phyloP scores from a whole-genome alignment of 2,113 vertebrate species.

The Corapipo altera region DNA sequence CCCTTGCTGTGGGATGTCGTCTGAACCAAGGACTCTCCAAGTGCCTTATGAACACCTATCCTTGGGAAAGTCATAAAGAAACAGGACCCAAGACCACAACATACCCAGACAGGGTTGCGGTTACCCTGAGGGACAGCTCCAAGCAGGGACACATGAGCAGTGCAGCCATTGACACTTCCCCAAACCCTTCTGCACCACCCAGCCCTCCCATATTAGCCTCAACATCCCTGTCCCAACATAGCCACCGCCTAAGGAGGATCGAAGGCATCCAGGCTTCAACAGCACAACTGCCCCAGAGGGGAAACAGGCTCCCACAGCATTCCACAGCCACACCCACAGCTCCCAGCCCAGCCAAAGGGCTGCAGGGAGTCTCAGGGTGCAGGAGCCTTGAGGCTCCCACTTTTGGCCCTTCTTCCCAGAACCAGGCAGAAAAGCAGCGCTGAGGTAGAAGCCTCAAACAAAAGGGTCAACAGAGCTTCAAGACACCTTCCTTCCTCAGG shows the following conservation, averaged over 20 bases:
- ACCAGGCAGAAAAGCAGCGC: not conserved
- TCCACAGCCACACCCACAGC: not conserved
- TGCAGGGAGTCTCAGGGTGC: not conserved
- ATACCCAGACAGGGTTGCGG: not conserved
- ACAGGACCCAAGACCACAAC: not conserved
- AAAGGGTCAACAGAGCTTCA: not conserved
- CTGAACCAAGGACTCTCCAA: not conserved
- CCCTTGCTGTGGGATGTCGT: not conserved
- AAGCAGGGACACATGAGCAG: not conserved
- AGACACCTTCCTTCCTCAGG: not conserved
- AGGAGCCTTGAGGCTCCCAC: not conserved
- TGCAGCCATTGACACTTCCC: not conserved
- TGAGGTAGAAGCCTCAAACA: not conserved
- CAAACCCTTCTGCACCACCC: not conserved
- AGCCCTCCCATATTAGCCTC: not conserved
- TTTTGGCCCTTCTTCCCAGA: not conserved
- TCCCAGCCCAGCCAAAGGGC: not conserved
- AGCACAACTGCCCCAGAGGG: not conserved
- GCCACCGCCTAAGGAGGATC: not conserved
- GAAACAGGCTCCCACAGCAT: not conserved
- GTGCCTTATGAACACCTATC: not conserved
- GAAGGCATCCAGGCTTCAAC: not conserved
- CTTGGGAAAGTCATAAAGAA: not conserved
- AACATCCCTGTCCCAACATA: rapidly evolving
- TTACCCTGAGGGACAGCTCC: not conserved